phyloP scores from a whole-genome alignment of 2,113 vertebrate species.

The Tor tambroides region DNA sequence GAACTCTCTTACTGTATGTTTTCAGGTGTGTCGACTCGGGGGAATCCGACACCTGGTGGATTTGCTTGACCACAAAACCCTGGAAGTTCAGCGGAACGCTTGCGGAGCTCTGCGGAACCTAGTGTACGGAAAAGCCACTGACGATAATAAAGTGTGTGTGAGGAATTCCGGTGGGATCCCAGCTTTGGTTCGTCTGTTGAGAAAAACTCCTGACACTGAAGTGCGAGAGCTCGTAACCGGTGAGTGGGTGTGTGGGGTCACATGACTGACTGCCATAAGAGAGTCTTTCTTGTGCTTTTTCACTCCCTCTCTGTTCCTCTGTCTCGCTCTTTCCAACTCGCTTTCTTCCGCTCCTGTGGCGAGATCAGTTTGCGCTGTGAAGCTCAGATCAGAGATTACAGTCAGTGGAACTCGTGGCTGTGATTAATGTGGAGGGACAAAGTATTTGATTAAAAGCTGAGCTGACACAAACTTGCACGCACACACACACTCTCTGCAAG shows the following conservation, averaged over 20 bases:
- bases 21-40: constrained; percentile 90
- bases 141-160: constrained; percentile 97
- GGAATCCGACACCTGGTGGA: constrained; percentile 97
- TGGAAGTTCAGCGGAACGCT: constrained; percentile 95
- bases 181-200: constrained; percentile 89
- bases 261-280: constrained; percentile 14
- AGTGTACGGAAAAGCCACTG: constrained; percentile 94
- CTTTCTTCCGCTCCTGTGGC: not conserved
- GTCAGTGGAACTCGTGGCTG: constrained; percentile 15
- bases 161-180: constrained; percentile 95
- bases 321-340: not conserved
- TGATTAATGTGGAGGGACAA: constrained; percentile 43
- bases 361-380: constrained; percentile 14
- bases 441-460: constrained; percentile 33
- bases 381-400: constrained; percentile 7
- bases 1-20: not conserved
- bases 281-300: not conserved
- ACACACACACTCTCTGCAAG: not conserved
- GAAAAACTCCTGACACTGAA: constrained; percentile 93
- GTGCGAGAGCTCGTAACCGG: constrained; percentile 94
- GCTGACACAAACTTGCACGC: constrained; percentile 16
- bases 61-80: constrained; percentile 90
- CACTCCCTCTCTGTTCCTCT: not conserved
- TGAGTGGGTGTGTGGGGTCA: constrained; percentile 47
- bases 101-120: constrained; percentile 95